A percentile compares a stretch with the other conserved stretches of the same genome.
Evolutionary conservation across 2,888 invertebrate genomes (phyloP).

Genomic region (Achlya flavicornis): DNA sequence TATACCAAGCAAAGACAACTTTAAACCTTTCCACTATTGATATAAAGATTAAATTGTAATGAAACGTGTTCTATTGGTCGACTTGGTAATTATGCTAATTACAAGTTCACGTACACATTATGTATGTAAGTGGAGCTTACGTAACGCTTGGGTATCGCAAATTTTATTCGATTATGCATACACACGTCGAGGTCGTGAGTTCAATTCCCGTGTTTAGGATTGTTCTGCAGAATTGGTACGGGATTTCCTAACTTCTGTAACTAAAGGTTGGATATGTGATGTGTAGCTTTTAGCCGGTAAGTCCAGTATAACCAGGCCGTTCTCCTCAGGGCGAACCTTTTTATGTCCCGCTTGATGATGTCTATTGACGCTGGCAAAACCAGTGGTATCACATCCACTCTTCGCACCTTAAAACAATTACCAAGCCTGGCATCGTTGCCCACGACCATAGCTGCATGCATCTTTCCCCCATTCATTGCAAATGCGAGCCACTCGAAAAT

Average conservation of each 20-base stretch:
- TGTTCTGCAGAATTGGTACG: neutral
- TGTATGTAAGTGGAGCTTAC: slow-evolving; percentile 18
- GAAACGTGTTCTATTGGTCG: neutral
- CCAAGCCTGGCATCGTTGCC: no score
- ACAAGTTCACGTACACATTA: slow-evolving; percentile 35
- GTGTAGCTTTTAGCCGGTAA: neutral
- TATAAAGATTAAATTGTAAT: neutral
- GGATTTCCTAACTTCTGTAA: neutral
- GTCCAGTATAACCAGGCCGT: no score
- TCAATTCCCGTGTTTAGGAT: slow-evolving; percentile 1
- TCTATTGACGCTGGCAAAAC: no score
- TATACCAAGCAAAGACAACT: neutral
- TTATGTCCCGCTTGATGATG: no score
- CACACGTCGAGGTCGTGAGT: slow-evolving; percentile 3
- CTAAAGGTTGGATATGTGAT: neutral
- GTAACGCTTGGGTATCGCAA: slow-evolving; percentile 11
- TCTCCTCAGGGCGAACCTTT: no score
- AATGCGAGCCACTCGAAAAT: no score
- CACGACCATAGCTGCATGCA: no score
- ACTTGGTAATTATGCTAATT: slow-evolving; percentile 33
- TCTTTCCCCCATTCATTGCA: no score
- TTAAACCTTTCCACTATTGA: neutral
- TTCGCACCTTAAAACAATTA: no score
- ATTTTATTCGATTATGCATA: slow-evolving; percentile 7
- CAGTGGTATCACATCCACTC: no score